These are phyloP conservation scores for Drosophila robusta DNA, from an alignment of 2,888 invertebrate species.

Conservation along the genomic window DNA sequence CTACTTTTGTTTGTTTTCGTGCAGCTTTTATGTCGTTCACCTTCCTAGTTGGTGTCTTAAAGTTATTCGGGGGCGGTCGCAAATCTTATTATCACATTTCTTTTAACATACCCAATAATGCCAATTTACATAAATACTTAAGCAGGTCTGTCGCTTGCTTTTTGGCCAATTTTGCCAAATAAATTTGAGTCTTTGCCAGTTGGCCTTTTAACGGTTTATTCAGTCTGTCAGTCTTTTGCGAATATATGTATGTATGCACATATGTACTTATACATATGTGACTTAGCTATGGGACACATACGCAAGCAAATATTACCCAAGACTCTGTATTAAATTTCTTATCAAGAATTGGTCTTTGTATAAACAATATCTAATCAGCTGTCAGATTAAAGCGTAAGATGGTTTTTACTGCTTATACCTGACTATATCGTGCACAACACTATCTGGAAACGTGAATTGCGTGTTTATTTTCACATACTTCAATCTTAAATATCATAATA, in stretches of 20 bases:
- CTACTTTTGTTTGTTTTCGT: slow-evolving; percentile 5
- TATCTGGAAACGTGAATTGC: slow-evolving; percentile 1
- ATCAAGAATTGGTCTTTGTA: slow-evolving; percentile 10
- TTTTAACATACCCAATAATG: neutral
- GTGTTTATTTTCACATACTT: neutral
- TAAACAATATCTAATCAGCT: slow-evolving; percentile 19
- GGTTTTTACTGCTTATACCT: slow-evolving; percentile 16
- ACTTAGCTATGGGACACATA: slow-evolving; percentile 15
- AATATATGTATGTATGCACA: neutral
- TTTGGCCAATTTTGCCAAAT: slow-evolving; percentile 15
- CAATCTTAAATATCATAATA: slow-evolving; percentile 7
- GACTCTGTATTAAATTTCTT: slow-evolving; percentile 14
- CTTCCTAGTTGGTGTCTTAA: slow-evolving; percentile 25
- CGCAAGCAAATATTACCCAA: slow-evolving; percentile 20
- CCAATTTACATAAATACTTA: neutral
- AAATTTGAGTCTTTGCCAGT: slow-evolving; percentile 47
- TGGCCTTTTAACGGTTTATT: slow-evolving; percentile 30
- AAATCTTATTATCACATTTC: slow-evolving; percentile 18
- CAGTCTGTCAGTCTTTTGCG: slow-evolving; percentile 9
- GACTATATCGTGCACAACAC: slow-evolving; percentile 10
- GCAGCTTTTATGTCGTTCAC: slow-evolving; percentile 43
- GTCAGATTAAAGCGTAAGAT: slow-evolving; percentile 35
- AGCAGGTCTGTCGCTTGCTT: slow-evolving; percentile 5
- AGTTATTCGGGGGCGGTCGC: slow-evolving; percentile 2
- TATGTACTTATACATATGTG: neutral